Percentiles rank a stretch among this genome's conserved stretches.
These are phyloP conservation scores for Crossocerus cetratus DNA, from an alignment of 2,888 invertebrate species.

Conservation along the genomic window DNA sequence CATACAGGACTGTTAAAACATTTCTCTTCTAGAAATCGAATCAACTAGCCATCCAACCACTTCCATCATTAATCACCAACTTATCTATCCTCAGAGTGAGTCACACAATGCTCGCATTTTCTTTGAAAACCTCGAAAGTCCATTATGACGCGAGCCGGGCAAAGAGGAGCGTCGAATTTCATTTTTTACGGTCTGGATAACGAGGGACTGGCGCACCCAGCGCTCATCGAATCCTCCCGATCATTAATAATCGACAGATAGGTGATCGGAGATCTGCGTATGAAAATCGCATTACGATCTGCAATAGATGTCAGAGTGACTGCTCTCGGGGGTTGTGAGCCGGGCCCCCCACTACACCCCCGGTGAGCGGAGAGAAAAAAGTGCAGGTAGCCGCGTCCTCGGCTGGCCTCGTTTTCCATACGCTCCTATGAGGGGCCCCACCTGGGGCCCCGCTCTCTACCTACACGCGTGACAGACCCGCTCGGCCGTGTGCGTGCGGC, in stretches of 20 bases:
- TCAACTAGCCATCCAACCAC: too few species aligned
- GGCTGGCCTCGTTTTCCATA: slow-evolving; percentile 60
- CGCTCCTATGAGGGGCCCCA: slow-evolving; percentile 68
- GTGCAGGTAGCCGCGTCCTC: slow-evolving; percentile 65
- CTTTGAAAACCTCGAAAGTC: not conserved
- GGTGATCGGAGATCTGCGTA: slow-evolving; percentile 53
- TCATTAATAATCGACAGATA: slow-evolving; percentile 68
- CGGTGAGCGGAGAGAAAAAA: slow-evolving; percentile 25
- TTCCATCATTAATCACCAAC: too few species aligned
- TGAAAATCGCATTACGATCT: slow-evolving; percentile 74
- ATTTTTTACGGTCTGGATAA: slow-evolving; percentile 51
- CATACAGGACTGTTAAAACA: too few species aligned
- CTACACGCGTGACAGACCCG: slow-evolving; percentile 10
- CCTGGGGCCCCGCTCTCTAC: slow-evolving; percentile 67
- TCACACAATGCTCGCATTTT: too few species aligned
- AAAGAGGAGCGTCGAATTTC: slow-evolving; percentile 45
- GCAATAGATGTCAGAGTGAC: slow-evolving; percentile 63
- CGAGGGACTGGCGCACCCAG: slow-evolving; percentile 13
- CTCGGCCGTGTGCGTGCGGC: slow-evolving; percentile 10
- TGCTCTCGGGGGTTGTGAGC: slow-evolving; percentile 21
- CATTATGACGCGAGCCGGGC: not conserved
- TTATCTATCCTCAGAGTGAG: too few species aligned
- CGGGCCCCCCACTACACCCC: slow-evolving; percentile 11
- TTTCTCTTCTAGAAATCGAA: too few species aligned
- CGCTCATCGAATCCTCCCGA: slow-evolving; percentile 29